These are phyloP conservation scores for Clistopyga incitator DNA, from an alignment of 2,888 invertebrate species.

Conservation along the genomic window DNA sequence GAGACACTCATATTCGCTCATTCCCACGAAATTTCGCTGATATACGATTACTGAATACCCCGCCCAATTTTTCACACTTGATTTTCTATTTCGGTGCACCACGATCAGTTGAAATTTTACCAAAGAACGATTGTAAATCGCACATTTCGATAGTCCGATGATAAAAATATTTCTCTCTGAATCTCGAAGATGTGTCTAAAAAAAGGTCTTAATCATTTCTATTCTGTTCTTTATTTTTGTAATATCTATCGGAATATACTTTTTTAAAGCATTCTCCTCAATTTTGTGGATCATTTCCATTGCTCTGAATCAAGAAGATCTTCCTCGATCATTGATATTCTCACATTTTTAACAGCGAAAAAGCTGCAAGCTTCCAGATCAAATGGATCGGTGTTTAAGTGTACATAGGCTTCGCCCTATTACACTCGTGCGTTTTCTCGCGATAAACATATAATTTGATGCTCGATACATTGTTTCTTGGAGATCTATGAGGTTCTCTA, in stretches of 20 bases:
- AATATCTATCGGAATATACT: too few species aligned
- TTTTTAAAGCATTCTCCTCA: too few species aligned
- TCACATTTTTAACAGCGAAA: constrained; percentile 23
- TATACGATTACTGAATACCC: neutral
- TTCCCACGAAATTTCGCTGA: neutral
- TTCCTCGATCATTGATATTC: constrained; percentile 13
- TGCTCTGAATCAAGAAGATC: neutral
- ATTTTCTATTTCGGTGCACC: neutral
- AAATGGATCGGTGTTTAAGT: constrained; percentile 11
- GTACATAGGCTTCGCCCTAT: constrained; percentile 39
- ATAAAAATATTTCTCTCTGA: too few species aligned
- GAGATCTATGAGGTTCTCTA: constrained; percentile 69
- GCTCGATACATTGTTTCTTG: constrained; percentile 65
- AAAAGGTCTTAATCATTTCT: too few species aligned
- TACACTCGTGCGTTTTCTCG: constrained; percentile 13
- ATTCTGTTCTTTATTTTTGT: too few species aligned
- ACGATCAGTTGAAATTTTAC: neutral
- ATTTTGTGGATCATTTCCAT: neutral
- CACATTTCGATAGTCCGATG: neutral
- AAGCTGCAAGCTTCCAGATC: constrained; percentile 12
- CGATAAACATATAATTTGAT: constrained; percentile 66
- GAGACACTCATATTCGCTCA: neutral
- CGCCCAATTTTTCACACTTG: neutral
- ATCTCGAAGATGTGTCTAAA: too few species aligned
- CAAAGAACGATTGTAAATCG: neutral